Conservation (phyloP, 1,140 invertebrate genomes). For the Cydia fagiglandana region DNA sequence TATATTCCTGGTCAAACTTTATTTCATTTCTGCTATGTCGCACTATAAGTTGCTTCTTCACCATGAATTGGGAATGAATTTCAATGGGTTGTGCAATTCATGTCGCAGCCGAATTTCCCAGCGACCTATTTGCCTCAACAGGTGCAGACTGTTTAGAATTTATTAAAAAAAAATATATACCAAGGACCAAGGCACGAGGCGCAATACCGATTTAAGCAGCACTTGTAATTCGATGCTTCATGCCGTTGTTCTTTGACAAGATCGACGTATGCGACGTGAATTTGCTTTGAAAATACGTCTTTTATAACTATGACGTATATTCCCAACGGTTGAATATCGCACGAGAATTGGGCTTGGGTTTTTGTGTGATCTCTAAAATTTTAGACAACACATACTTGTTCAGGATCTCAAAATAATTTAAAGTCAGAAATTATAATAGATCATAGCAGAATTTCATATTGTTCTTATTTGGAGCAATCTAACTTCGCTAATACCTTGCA, state of each 20-base stretch:
- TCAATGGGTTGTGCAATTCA: not conserved
- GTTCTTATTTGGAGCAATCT: no score
- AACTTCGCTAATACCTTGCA: no score
- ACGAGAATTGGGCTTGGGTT: not conserved
- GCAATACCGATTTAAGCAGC: not conserved
- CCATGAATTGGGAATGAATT: no score
- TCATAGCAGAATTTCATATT: no score
- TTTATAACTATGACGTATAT: not conserved
- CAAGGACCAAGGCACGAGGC: not conserved
- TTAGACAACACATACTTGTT: no score
- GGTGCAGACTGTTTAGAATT: conserved; percentile 2
- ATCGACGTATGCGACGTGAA: not conserved
- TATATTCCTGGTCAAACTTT: no score
- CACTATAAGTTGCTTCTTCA: no score
- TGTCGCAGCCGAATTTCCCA: not conserved
- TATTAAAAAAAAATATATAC: conserved; percentile 1
- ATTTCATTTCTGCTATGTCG: no score
- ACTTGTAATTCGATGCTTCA: conserved; percentile 2
- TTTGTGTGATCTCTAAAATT: no score
- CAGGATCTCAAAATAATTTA: no score
- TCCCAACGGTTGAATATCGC: not conserved
- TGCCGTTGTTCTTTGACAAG: not conserved
- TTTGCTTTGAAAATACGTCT: not conserved
- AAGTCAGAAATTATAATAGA: no score
- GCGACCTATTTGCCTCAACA: not conserved